These are phyloP conservation scores for Eira barbara DNA, from an alignment of 2,113 vertebrate species.

Conservation along the genomic window DNA sequence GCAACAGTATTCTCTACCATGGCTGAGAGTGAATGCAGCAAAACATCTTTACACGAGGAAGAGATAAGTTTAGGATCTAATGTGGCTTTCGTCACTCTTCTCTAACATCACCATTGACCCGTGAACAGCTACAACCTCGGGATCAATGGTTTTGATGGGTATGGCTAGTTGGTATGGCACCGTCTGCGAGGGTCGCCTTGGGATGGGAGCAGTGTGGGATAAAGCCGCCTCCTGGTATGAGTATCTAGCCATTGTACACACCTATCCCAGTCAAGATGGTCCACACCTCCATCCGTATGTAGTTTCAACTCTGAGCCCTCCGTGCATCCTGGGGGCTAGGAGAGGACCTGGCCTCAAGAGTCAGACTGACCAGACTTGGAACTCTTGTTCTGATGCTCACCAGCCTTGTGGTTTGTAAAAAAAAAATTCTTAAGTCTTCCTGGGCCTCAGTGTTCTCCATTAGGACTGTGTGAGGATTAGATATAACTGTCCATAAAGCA, in stretches of 20 bases:
- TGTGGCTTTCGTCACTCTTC: background rate
- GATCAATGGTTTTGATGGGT: background rate
- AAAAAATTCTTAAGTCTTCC: background rate
- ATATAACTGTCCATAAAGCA: background rate
- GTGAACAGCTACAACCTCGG: background rate
- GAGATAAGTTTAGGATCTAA: background rate
- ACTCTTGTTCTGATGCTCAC: background rate
- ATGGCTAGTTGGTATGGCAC: background rate
- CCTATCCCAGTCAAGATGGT: background rate
- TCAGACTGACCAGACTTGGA: background rate
- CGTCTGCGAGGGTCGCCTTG: background rate
- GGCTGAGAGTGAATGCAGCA: background rate
- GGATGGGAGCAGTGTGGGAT: background rate
- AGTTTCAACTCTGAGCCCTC: background rate
- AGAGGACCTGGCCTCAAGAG: too few relatives aligned
- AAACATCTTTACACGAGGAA: background rate
- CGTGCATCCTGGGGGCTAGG: background rate
- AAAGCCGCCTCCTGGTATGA: background rate
- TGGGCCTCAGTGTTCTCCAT: background rate
- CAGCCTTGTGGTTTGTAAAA: background rate
- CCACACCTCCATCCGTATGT: background rate
- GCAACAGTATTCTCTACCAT: background rate
- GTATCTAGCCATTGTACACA: background rate
- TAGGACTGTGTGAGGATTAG: background rate
- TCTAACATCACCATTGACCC: background rate